Conservation (phyloP, 2,888 invertebrate species). For the Oasisia sp. region DNA sequence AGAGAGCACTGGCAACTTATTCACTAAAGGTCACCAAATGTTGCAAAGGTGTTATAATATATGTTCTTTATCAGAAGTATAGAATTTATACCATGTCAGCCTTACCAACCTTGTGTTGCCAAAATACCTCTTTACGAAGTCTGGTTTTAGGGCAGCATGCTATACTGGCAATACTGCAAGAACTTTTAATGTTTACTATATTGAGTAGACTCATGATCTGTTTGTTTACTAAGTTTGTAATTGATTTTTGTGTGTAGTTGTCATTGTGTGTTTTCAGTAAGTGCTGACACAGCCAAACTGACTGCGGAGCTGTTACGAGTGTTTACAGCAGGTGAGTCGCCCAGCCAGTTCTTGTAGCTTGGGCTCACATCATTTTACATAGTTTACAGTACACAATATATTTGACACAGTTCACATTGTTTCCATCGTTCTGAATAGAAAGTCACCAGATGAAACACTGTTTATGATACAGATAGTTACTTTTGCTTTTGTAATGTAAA, state of each 20-base stretch:
- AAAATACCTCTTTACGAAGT: neutral
- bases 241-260: neutral
- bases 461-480: neutral
- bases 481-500: neutral
- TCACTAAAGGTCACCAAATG: neutral
- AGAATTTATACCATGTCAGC: neutral
- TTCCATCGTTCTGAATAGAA: neutral
- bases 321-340: constrained; percentile 46
- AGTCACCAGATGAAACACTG: neutral
- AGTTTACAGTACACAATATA: neutral
- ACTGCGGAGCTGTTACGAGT: constrained; percentile 45
- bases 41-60: neutral
- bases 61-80: neutral
- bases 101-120: neutral
- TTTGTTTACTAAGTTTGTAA: neutral
- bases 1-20: too few species aligned
- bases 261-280: constrained; percentile 43
- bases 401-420: neutral
- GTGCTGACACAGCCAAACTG: constrained; percentile 42
- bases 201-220: neutral
- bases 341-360: neutral
- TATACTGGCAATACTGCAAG: neutral
- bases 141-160: neutral
- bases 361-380: neutral
- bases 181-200: neutral